Evolutionary conservation across 2,888 invertebrate species (phyloP).

Genomic region (Drosophila tripunctata): DNA sequence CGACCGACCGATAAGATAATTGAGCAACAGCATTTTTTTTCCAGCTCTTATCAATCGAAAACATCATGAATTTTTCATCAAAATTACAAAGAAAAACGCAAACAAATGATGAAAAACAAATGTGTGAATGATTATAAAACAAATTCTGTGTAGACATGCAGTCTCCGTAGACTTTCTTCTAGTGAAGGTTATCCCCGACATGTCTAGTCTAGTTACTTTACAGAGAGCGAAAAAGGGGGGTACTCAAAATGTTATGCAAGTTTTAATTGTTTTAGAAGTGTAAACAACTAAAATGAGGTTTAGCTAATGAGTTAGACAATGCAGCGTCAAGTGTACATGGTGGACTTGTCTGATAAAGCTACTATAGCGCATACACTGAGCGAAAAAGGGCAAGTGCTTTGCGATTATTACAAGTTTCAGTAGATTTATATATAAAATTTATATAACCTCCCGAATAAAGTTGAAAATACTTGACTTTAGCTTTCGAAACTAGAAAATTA

Average conservation of each 20-base stretch:
- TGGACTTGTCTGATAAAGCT: not conserved
- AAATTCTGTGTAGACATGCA: constrained; percentile 19
- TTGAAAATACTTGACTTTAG: too few species aligned
- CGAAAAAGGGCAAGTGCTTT: too few species aligned
- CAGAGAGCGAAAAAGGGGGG: not conserved
- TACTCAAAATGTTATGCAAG: not conserved
- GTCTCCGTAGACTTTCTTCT: constrained; percentile 8
- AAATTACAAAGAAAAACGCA: not conserved
- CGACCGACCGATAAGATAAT: constrained; percentile 42
- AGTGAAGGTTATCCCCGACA: constrained; percentile 9
- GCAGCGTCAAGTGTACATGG: not conserved
- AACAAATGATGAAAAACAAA: constrained; percentile 2
- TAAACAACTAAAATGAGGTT: not conserved
- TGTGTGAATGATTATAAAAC: constrained; percentile 9
- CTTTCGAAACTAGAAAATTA: too few species aligned
- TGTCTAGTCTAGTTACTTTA: not conserved
- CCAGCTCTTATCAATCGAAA: constrained; percentile 32
- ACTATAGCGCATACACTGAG: too few species aligned
- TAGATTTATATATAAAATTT: too few species aligned
- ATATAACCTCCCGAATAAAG: too few species aligned
- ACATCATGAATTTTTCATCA: constrained; percentile 23
- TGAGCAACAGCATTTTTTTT: constrained; percentile 12
- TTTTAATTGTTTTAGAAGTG: not conserved
- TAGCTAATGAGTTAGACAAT: constrained; percentile 1
- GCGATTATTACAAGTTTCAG: too few species aligned